Conservation (phyloP, 2,888 invertebrate genomes). For the Meteorus cinctellus region DNA sequence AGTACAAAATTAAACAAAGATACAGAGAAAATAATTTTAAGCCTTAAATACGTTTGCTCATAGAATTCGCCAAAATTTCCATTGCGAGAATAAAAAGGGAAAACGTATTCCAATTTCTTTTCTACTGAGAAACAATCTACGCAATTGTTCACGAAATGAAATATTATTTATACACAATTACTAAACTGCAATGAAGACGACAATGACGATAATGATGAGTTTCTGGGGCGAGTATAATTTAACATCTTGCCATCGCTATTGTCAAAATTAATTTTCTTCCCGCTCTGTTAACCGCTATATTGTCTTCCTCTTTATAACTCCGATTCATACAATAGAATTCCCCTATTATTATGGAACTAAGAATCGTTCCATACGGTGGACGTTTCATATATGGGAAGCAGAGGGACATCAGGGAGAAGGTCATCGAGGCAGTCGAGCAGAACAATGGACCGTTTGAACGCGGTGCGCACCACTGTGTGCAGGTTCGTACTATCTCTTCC, state of each 20-base stretch:
- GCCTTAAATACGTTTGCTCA: too few relatives aligned
- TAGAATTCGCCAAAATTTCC: too few relatives aligned
- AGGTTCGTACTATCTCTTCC: conserved; percentile 32
- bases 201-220: conserved; percentile 1
- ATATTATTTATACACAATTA: not conserved
- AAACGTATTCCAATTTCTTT: too few relatives aligned
- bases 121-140: too few relatives aligned
- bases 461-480: conserved; percentile 33
- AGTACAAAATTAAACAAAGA: too few relatives aligned
- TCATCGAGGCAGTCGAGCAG: conserved; percentile 62
- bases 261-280: conserved; percentile 12
- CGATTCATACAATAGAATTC: conserved; percentile 10
- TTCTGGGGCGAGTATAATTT: not conserved
- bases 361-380: conserved; percentile 10
- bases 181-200: too few relatives aligned
- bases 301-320: conserved; percentile 9
- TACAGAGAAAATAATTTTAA: too few relatives aligned
- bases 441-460: conserved; percentile 65
- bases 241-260: not conserved
- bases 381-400: not conserved
- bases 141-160: not conserved
- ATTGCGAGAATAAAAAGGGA: too few relatives aligned
- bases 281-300: conserved; percentile 5
- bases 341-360: conserved; percentile 10
- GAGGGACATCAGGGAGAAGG: conserved; percentile 43